Evolutionary conservation across 1,140 invertebrate genomes (phyloP).

Genomic region (Dendrolimus kikuchii): DNA sequence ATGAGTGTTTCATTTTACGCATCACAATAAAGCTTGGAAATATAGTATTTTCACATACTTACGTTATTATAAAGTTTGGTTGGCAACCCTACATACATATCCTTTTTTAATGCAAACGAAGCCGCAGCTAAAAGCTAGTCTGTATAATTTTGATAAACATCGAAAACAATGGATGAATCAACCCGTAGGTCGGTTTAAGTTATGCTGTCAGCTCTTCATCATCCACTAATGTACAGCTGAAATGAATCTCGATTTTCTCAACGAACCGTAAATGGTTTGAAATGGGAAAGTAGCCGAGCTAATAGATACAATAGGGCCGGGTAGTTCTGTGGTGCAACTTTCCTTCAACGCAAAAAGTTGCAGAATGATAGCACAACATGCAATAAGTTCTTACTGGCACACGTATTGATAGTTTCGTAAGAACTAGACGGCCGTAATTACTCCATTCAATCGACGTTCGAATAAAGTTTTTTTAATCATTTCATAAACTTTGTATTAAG

Average conservation of each 20-base stretch:
- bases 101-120: too few species aligned
- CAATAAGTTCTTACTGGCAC: constrained; percentile 36
- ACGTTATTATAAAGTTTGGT: too few species aligned
- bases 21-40: too few species aligned
- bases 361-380: constrained; percentile 41
- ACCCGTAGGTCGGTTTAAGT: constrained; percentile 17
- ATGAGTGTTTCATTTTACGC: too few species aligned
- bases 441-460: constrained; percentile 11
- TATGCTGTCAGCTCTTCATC: constrained; percentile 28
- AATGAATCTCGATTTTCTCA: constrained; percentile 63
- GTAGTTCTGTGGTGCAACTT: constrained; percentile 56
- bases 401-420: constrained; percentile 57
- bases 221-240: constrained; percentile 20
- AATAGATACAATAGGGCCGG: constrained; percentile 69
- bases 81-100: too few species aligned
- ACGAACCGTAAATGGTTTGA: constrained; percentile 60
- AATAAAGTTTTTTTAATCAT: too few species aligned
- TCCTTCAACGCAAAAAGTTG: constrained; percentile 58
- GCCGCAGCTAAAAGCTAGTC: too few species aligned
- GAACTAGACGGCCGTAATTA: constrained; percentile 34
- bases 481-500: too few species aligned
- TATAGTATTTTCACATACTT: too few species aligned
- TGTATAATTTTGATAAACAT: too few species aligned
- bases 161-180: constrained; percentile 10
- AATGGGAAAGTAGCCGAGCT: constrained; percentile 63